phyloP scores from a whole-genome alignment of 2,888 invertebrate species.

The Nomada flava region DNA sequence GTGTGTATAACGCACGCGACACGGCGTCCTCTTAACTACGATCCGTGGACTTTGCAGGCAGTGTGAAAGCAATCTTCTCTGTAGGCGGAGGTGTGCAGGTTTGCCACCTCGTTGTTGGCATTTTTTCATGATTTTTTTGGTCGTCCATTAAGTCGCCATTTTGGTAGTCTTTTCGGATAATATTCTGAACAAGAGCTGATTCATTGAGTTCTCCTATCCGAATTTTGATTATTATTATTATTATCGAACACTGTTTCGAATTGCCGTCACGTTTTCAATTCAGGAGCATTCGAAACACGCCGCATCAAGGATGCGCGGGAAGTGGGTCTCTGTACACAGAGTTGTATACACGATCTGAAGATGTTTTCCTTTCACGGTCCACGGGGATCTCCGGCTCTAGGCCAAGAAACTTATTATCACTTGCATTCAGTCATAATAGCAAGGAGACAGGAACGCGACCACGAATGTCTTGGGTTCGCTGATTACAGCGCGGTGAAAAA shows the following conservation, averaged over 20 bases:
- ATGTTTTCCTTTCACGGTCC: conserved; percentile 49
- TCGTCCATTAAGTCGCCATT: not conserved
- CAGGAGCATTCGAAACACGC: not conserved
- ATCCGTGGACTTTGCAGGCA: conserved; percentile 22
- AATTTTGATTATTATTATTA: not conserved
- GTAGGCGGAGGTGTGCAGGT: not conserved
- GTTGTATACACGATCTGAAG: conserved; percentile 20
- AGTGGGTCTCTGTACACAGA: not conserved
- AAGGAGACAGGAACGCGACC: conserved; percentile 36
- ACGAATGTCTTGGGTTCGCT: conserved; percentile 41
- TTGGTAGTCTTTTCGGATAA: not conserved
- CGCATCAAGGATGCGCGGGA: not conserved
- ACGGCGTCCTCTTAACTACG: conserved; percentile 15
- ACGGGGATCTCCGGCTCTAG: conserved; percentile 45
- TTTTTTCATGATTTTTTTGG: not conserved
- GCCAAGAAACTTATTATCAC: conserved; percentile 64
- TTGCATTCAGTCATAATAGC: conserved; percentile 64
- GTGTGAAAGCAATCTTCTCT: conserved; percentile 30
- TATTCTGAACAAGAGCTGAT: not conserved
- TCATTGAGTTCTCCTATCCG: not conserved
- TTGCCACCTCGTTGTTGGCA: not conserved
- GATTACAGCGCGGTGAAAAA: conserved; percentile 62
- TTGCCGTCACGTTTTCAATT: not conserved
- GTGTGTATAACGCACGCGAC: conserved; percentile 53
- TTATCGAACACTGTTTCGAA: not conserved